phyloP scores from a whole-genome alignment of 2,888 invertebrate species.

The Dione juno region DNA sequence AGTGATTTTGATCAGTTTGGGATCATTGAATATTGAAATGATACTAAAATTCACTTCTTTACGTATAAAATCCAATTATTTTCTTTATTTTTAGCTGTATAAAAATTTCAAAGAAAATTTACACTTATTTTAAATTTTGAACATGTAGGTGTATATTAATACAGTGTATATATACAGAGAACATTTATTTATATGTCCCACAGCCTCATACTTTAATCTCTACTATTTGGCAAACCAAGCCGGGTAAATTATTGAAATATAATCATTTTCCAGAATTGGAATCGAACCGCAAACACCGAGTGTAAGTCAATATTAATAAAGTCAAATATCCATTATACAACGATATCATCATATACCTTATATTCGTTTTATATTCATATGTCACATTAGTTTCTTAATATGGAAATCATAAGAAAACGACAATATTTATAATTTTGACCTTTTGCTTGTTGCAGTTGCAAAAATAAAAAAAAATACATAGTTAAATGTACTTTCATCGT shows the following conservation, averaged over 20 bases:
- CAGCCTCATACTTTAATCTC: too few species aligned
- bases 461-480: neutral
- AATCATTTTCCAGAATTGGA: too few species aligned
- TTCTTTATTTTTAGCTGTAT: neutral
- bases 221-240: too few species aligned
- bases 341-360: neutral
- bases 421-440: slow-evolving; percentile 9
- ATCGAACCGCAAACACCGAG: neutral
- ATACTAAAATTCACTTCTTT: neutral
- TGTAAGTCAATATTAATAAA: too few species aligned
- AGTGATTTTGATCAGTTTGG: too few species aligned
- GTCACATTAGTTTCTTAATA: neutral
- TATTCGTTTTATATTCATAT: neutral
- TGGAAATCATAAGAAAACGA: slow-evolving; percentile 1
- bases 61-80: neutral
- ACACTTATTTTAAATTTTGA: neutral
- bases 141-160: too few species aligned
- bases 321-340: neutral
- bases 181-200: too few species aligned
- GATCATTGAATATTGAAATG: neutral
- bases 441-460: slow-evolving; percentile 7
- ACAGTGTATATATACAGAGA: too few species aligned
- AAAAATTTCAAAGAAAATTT: neutral
- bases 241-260: too few species aligned
- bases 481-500: too few species aligned